These are phyloP conservation scores for Paramuricea clavata DNA, from an alignment of 92 coral and sea anemone genomes.

Conservation along the genomic window DNA sequence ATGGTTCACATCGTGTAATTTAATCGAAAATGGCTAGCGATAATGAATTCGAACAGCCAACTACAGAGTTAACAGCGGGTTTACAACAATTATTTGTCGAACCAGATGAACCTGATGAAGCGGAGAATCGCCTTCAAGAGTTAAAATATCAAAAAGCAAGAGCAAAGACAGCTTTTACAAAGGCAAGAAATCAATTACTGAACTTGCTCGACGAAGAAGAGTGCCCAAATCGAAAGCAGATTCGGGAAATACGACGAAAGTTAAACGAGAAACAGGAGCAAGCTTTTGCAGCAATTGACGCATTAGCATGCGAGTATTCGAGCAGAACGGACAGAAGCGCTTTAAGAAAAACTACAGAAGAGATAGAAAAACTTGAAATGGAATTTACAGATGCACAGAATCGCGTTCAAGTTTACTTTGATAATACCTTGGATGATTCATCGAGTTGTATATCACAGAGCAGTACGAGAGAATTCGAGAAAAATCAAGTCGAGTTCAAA, in stretches of 20 bases:
- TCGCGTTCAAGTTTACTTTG: conserved; percentile 67
- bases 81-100: background rate
- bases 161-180: conserved; percentile 34
- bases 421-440: conserved; percentile 57
- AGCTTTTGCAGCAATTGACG: no score
- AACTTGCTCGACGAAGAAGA: conserved; percentile 47
- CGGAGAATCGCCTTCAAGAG: conserved; percentile 2
- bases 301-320: no score
- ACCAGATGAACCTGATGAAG: background rate
- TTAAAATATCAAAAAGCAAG: conserved; percentile 30
- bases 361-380: conserved; percentile 57
- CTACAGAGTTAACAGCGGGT: background rate
- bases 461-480: background rate
- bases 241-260: conserved; percentile 40
- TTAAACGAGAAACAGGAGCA: conserved; percentile 56
- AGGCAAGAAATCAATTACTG: conserved; percentile 5
- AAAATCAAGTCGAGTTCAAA: background rate
- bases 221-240: conserved; percentile 66
- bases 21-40: conserved; percentile 13
- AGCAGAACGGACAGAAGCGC: conserved; percentile 46
- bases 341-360: conserved; percentile 29
- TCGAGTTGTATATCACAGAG: conserved; percentile 34
- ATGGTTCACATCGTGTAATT: no score
- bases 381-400: conserved; percentile 61
- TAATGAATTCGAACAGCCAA: background rate